These are phyloP conservation scores for Phycodurus eques DNA, from an alignment of 2,113 vertebrate genomes.

Conservation along the genomic window DNA sequence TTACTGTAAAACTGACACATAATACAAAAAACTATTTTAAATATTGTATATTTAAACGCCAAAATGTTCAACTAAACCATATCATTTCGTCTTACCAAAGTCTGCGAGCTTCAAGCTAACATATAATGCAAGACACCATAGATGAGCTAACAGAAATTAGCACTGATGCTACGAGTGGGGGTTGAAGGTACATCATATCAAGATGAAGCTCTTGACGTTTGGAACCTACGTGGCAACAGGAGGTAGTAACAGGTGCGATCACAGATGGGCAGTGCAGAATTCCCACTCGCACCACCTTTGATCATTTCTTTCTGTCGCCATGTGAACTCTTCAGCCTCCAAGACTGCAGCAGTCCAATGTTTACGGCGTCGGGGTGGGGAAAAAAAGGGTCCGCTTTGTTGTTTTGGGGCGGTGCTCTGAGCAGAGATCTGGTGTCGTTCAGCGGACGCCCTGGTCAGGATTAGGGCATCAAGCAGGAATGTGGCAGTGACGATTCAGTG, in stretches of 20 bases:
- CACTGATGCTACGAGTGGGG: too few species aligned
- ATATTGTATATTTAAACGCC: too few species aligned
- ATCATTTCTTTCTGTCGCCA: not conserved
- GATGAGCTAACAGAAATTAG: too few species aligned
- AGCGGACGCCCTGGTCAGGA: not conserved
- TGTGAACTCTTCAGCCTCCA: not conserved
- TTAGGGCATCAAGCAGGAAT: not conserved
- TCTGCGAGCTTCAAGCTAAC: too few species aligned
- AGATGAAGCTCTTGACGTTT: not conserved
- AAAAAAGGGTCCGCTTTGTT: not conserved
- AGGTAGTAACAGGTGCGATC: not conserved
- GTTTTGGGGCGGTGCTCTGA: not conserved
- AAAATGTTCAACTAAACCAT: too few species aligned
- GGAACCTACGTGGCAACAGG: not conserved
- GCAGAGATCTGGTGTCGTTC: not conserved
- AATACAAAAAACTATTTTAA: too few species aligned
- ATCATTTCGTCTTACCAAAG: too few species aligned
- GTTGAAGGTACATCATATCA: not conserved
- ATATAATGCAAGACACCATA: too few species aligned
- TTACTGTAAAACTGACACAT: too few species aligned
- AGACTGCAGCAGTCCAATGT: not conserved
- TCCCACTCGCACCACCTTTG: not conserved
- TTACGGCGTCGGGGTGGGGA: not conserved
- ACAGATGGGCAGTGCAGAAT: not conserved
- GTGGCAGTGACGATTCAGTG: not conserved